Evolutionary conservation across 1,140 invertebrate genomes (phyloP).

Genomic region (Micrasema longulum): DNA sequence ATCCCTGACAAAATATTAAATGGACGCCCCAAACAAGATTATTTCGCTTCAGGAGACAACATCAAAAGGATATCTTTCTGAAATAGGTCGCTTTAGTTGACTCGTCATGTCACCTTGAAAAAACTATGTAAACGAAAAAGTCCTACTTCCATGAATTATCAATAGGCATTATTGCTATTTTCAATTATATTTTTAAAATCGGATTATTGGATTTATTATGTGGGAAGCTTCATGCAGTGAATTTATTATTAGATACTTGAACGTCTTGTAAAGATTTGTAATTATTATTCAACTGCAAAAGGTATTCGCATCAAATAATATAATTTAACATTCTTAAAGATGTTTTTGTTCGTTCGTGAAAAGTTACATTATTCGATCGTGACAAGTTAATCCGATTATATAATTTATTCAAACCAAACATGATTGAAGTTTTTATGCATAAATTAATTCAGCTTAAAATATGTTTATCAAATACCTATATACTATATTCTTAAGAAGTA

Average conservation of each 20-base stretch:
- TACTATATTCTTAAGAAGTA: too few relatives aligned
- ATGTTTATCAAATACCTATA: too few relatives aligned
- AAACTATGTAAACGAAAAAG: neutral
- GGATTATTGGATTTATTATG: slow-evolving; percentile 38
- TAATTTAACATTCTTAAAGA: too few relatives aligned
- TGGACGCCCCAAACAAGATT: slow-evolving; percentile 48
- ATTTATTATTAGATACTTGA: neutral
- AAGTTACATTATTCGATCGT: neutral
- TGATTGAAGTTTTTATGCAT: neutral
- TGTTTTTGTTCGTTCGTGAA: neutral
- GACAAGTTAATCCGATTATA: slow-evolving; percentile 19
- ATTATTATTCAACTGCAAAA: too few relatives aligned
- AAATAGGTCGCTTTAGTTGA: slow-evolving; percentile 34
- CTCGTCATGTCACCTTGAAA: slow-evolving; percentile 23
- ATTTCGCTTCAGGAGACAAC: slow-evolving; percentile 24
- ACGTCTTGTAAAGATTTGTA: too few relatives aligned
- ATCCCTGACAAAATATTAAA: slow-evolving; percentile 54
- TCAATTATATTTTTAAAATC: slow-evolving; percentile 39
- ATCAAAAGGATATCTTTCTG: slow-evolving; percentile 30
- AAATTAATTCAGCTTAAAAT: too few relatives aligned
- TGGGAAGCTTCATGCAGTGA: slow-evolving; percentile 35
- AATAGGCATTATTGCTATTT: neutral
- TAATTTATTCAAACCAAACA: neutral
- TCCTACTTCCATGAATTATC: slow-evolving; percentile 22
- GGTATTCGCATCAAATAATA: neutral